Percentiles rank a stretch among this genome's conserved stretches.
These are phyloP conservation scores for Ormyrus labotus DNA, from an alignment of 2,888 invertebrate species.

Conservation along the genomic window DNA sequence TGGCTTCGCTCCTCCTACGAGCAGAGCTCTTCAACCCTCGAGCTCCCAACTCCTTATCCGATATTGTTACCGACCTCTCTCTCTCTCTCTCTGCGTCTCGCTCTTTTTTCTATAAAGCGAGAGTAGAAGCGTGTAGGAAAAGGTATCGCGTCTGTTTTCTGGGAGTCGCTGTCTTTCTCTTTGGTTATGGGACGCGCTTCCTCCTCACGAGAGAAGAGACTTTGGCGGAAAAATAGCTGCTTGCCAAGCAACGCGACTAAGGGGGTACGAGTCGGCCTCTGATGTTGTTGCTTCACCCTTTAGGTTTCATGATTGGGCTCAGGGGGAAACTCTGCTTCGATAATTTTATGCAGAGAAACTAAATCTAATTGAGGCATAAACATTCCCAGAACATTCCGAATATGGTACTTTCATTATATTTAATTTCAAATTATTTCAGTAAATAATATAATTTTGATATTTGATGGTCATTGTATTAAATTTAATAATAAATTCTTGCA, in stretches of 20 bases:
- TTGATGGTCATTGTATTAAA: no score
- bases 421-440: no score
- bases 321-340: background rate
- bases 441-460: no score
- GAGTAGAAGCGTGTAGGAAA: slow-evolving; percentile 33
- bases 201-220: slow-evolving; percentile 38
- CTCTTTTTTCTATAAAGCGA: slow-evolving; percentile 5
- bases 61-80: slow-evolving; percentile 72
- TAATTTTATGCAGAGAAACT: background rate
- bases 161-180: slow-evolving; percentile 16
- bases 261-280: no score
- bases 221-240: slow-evolving; percentile 45
- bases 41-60: slow-evolving; percentile 72
- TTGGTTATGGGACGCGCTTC: slow-evolving; percentile 24
- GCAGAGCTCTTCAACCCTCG: slow-evolving; percentile 58
- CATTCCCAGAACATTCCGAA: no score
- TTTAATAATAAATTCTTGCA: no score
- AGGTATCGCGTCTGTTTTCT: slow-evolving; percentile 39
- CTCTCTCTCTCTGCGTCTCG: slow-evolving; percentile 37
- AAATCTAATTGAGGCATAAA: no score
- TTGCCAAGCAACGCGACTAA: background rate
- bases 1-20: slow-evolving; percentile 40
- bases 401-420: no score
- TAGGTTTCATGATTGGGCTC: background rate
- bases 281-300: background rate